These are phyloP conservation scores for Penaeus indicus DNA, from an alignment of 1,140 invertebrate genomes.

Conservation along the genomic window DNA sequence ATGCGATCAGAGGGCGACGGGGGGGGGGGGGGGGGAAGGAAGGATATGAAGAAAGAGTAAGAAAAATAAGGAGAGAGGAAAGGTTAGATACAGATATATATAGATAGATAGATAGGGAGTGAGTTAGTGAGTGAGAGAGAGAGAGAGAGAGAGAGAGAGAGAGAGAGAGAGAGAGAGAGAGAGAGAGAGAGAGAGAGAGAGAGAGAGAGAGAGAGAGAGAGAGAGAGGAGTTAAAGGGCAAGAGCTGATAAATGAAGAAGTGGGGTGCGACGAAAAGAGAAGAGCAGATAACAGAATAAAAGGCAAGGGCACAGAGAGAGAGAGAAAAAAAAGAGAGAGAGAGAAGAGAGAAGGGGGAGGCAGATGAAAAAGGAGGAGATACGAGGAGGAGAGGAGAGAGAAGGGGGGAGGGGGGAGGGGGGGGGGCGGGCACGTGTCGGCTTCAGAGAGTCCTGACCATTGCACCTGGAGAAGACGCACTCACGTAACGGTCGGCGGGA, in stretches of 20 bases:
- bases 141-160: conserved; percentile 10
- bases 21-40: not conserved
- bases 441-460: conserved; percentile 13
- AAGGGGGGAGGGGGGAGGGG: not conserved
- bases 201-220: conserved; percentile 17
- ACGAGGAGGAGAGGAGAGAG: not conserved
- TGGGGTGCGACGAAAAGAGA: conserved; percentile 9
- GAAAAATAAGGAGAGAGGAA: conserved; percentile 3
- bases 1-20: not conserved
- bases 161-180: conserved; percentile 17
- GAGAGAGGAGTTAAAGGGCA: conserved; percentile 15
- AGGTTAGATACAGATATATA: not conserved
- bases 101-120: too few relatives aligned
- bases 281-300: too few relatives aligned
- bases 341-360: not conserved
- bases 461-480: conserved; percentile 53
- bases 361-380: not conserved
- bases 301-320: not conserved
- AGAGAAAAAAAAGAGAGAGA: not conserved
- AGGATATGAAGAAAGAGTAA: conserved; percentile 11
- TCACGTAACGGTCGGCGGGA: conserved; percentile 58
- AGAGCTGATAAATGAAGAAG: conserved; percentile 17
- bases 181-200: conserved; percentile 1
- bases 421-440: conserved; percentile 57
- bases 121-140: not conserved